Base-by-base conservation (phyloP, 2,888 invertebrate genomes). In the Noctua fimbriata region DNA sequence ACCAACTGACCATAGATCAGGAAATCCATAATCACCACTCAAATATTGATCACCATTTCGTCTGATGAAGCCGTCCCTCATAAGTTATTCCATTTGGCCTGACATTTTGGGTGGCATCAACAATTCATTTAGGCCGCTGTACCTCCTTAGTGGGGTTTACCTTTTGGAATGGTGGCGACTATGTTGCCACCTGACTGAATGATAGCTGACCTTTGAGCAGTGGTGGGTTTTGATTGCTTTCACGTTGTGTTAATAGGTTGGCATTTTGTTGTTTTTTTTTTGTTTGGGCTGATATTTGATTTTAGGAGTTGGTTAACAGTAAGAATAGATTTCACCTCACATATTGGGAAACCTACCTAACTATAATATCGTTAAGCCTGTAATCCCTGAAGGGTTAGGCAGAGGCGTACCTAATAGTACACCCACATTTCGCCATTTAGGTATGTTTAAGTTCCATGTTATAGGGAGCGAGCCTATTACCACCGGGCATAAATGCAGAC, bases 11-110 rank as follows among this genome's bases (percentile, higher is more conserved):
- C 44, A 44, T 67, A 67, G 67, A 67, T 47, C 69, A 75, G 78
- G 73, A 84, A 66, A 78, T 74, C 81, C 44, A 67, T 77, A 89
- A 73, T 66, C 69, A 80, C 66, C 44, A 77, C 47, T 83, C 12
- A 77, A 88, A 83, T 81, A 89, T 85, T 79, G 73, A 88, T 76
- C 76, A 77, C 41, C 36, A 73, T 83, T 87, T 86, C 72, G 85
- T 77, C 81, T 89, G 89, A 90, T 89, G 81, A 87, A 90, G 90
- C 67, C 80, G 73, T 89, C 52, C 41, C 91, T 95, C 92, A 93
- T 96, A 91, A 90, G 89, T 92, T 95, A 96, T 96, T 96, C 96
- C 93, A 96, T 96, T 96, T 95, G 91, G 58, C 44, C 93, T 96
- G 96, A 94, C 96, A 96, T 96, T 96, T 95, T 90, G 92, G 88